These are phyloP conservation scores for Anhinga anhinga DNA, from an alignment of 2,113 vertebrate species.

Conservation along the genomic window DNA sequence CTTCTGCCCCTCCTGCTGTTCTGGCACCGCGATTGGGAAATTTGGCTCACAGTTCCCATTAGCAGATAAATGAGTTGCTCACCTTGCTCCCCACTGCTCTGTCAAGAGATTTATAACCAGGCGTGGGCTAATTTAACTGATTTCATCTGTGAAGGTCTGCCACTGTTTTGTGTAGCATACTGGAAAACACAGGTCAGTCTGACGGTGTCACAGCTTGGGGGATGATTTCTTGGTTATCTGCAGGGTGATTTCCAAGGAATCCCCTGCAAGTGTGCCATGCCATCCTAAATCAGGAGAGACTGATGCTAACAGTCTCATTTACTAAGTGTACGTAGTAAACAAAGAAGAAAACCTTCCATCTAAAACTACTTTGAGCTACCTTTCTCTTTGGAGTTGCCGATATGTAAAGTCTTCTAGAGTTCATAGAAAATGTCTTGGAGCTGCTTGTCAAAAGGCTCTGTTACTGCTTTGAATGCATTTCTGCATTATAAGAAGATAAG, in stretches of 20 bases:
- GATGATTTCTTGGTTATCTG: not conserved
- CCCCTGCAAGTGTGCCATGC: not conserved
- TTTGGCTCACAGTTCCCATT: slow-evolving; percentile 63
- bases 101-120: slow-evolving; percentile 52
- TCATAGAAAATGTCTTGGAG: not conserved
- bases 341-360: not conserved
- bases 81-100: slow-evolving; percentile 34
- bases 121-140: not conserved
- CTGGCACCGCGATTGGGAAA: slow-evolving; percentile 45
- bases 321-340: not conserved
- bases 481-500: not conserved
- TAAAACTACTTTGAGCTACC: not conserved
- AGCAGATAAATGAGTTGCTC: slow-evolving; percentile 60
- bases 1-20: slow-evolving; percentile 13
- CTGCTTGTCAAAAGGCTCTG: not conserved
- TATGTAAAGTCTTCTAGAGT: not conserved
- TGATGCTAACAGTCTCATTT: not conserved
- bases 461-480: not conserved
- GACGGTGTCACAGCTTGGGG: not conserved
- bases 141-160: not conserved
- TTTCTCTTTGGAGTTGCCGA: not conserved
- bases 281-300: not conserved
- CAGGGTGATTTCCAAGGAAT: not conserved
- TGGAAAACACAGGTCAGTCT: not conserved
- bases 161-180: not conserved